Percentiles rank a stretch among this genome's conserved stretches.
These are phyloP conservation scores for Meandrina meandrites DNA, from an alignment of 92 coral and sea anemone species.

Conservation along the genomic window DNA sequence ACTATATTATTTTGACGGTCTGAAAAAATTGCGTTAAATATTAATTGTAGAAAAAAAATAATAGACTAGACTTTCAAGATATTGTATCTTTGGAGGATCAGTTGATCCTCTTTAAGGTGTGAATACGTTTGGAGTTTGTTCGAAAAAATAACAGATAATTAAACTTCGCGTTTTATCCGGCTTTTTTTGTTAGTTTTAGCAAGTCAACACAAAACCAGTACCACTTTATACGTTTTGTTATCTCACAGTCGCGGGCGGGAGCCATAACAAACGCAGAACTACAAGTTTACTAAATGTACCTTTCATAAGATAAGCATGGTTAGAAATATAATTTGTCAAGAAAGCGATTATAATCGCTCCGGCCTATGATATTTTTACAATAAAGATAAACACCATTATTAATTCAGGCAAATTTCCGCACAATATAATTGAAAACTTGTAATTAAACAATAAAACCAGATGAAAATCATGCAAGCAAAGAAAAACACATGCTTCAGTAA, in stretches of 20 bases:
- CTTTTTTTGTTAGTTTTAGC: neutral
- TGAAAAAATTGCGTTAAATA: conserved; percentile 1
- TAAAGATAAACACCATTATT: conserved; percentile 2
- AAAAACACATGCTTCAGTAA: neutral
- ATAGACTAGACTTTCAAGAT: neutral
- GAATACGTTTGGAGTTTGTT: neutral
- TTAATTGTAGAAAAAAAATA: conserved; percentile 3
- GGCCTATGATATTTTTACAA: neutral
- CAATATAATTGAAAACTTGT: conserved; percentile 9
- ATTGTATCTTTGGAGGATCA: neutral
- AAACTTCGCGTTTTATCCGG: neutral
- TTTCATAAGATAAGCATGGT: neutral
- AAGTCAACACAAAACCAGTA: neutral
- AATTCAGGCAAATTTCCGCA: neutral
- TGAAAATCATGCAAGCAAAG: neutral
- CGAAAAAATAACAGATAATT: neutral
- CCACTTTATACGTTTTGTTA: neutral
- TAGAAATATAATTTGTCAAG: neutral
- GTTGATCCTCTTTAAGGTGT: neutral
- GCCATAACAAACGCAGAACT: neutral
- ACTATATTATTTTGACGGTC: neutral
- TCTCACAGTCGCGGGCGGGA: neutral
- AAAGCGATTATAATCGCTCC: neutral
- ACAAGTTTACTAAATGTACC: neutral
- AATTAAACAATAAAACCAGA: neutral